Evolutionary conservation across 2,888 invertebrate species (phyloP).

Genomic region (Macrosoma leucophasiata): DNA sequence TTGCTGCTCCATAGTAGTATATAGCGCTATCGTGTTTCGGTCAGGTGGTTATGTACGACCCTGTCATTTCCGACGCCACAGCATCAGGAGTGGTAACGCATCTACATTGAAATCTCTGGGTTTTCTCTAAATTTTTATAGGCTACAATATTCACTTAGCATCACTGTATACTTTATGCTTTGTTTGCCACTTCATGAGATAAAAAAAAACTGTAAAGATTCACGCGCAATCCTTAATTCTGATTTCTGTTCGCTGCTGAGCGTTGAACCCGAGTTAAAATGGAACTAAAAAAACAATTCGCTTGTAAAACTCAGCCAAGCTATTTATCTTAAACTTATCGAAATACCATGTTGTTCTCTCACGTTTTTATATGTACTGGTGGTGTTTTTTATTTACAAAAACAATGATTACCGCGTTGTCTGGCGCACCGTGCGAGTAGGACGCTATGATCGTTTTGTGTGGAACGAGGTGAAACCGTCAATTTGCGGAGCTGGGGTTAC

Average conservation of each 20-base stretch:
- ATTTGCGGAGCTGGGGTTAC: slow-evolving; percentile 52
- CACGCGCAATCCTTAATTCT: no score
- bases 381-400: slow-evolving; percentile 62
- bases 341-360: slow-evolving; percentile 61
- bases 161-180: no score
- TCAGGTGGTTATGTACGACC: no score
- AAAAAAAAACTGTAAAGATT: no score
- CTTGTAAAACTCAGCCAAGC: slow-evolving; percentile 55
- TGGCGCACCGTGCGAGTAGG: slow-evolving; percentile 58
- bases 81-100: no score
- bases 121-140: no score
- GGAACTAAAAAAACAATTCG: slow-evolving; percentile 36
- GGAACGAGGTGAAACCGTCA: slow-evolving; percentile 67
- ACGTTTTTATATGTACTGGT: slow-evolving; percentile 56
- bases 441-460: slow-evolving; percentile 66
- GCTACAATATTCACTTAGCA: no score
- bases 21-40: no score
- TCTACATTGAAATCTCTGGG: no score
- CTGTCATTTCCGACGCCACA: no score
- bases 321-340: slow-evolving; percentile 72
- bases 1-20: no score
- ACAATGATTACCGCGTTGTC: slow-evolving; percentile 66
- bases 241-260: slow-evolving; percentile 27
- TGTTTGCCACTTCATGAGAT: no score
- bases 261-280: slow-evolving; percentile 21